Base-by-base conservation (phyloP, 2,888 invertebrate species). In the Spilarctia lutea region DNA sequence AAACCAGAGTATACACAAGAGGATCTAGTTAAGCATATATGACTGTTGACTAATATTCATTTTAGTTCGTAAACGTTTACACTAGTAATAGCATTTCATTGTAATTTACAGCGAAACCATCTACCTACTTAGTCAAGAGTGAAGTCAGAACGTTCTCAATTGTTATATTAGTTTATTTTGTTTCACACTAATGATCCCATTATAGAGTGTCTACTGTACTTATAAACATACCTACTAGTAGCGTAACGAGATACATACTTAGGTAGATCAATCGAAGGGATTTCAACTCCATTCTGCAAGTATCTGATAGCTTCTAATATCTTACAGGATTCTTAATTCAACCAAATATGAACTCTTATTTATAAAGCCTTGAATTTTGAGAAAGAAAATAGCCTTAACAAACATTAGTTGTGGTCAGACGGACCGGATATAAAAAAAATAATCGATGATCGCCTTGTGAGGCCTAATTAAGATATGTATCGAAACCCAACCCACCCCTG, bases 391-490 rank as follows among this genome's bases (percentile, higher is more conserved):
- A 80, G 81, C 78, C 83, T 82, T 74, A 89, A 91, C 89, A 91
- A 90, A 91, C 92, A 92, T 91, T 90, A 92, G 92, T 93, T 92
- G 93, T 91, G 92, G 91, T 88, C 86, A 83, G 86, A 83, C 87
- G 87, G 81, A 84, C 90, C 89, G 91, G 90, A 91, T 89, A 90
- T 86, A 87, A 89, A 92, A 92, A 91, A 92, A 92, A 89, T 89
- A 88, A 87, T 87, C 87, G 88, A 88, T 88, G 89, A 87, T 89
- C 95, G 91, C 91, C 94, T 91, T 96, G 96, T 96, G 96, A 85
- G 96, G 96, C 91, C 95, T 95, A 95, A 96, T 96, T 96, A 96
- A 95, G 96, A 96, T 96, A 94, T 95, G 95, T 94, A 94, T 94
- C 91, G 92, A 93, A 90, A 91, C 86, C 90, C 91, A 88, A 87